A percentile compares a stretch with the other conserved stretches of the same genome.
phyloP scores from a whole-genome alignment of 2,797 vertebrate genomes.

The Clarias pachynema region DNA sequence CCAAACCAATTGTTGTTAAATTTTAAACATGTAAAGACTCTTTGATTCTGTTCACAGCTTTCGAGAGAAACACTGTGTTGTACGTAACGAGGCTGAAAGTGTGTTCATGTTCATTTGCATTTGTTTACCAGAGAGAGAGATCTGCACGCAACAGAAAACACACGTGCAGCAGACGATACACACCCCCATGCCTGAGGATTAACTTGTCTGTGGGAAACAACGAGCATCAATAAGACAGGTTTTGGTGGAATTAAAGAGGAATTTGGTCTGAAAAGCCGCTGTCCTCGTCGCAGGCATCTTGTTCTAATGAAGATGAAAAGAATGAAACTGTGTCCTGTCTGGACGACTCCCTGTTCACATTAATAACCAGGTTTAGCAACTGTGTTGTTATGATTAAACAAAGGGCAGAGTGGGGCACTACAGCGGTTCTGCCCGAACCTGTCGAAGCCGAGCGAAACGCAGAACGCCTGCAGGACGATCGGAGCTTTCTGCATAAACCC shows the following conservation, averaged over 20 bases:
- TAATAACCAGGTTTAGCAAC: slow-evolving; percentile 18
- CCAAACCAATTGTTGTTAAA: background rate
- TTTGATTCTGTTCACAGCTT: background rate
- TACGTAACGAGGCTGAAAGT: background rate
- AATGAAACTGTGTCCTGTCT: slow-evolving; percentile 11
- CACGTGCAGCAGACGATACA: background rate
- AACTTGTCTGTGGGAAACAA: background rate
- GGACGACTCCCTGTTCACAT: slow-evolving; percentile 22
- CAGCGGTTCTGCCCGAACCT: slow-evolving; percentile 53
- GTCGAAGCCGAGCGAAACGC: slow-evolving; percentile 29
- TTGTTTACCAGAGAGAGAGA: background rate
- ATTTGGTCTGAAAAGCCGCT: background rate
- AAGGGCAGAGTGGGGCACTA: slow-evolving; percentile 32
- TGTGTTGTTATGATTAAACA: slow-evolving; percentile 47
- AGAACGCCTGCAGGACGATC: slow-evolving; percentile 44
- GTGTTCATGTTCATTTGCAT: background rate
- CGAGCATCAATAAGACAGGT: background rate
- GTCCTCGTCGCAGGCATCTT: background rate
- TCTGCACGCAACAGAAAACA: background rate
- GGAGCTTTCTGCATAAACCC: background rate
- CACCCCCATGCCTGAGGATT: background rate
- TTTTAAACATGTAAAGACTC: background rate
- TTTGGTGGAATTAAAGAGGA: background rate
- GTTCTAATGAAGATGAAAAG: slow-evolving; percentile 2
- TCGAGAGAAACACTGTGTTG: background rate